Evolutionary conservation across 2,797 vertebrate genomes (phyloP).

Genomic region (Rhincodon typus): DNA sequence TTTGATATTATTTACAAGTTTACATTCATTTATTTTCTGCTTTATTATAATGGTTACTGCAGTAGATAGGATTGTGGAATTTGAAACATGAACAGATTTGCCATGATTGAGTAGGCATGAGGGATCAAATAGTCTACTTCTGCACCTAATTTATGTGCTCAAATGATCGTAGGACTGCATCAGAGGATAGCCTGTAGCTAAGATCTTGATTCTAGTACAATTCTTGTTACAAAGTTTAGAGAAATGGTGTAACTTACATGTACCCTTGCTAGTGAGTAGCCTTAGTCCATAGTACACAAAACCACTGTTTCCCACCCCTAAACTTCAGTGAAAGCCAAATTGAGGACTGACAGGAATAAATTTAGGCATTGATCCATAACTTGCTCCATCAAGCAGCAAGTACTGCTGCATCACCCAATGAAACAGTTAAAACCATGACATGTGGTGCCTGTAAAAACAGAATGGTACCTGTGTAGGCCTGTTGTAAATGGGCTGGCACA

Average conservation of each 20-base stretch:
- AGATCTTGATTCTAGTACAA: background rate
- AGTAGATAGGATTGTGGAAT: too few relatives aligned
- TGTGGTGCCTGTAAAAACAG: conserved; percentile 41
- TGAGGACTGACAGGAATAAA: background rate
- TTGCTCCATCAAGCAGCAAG: conserved; percentile 46
- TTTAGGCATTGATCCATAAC: conserved; percentile 39
- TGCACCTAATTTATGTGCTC: too few relatives aligned
- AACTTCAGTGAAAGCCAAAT: background rate
- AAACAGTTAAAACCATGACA: conserved; percentile 39
- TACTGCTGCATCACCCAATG: conserved; percentile 41
- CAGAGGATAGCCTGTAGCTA: background rate
- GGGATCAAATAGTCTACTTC: too few relatives aligned
- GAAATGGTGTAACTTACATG: background rate
- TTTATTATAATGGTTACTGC: too few relatives aligned
- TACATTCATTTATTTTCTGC: too few relatives aligned
- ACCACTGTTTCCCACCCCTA: background rate
- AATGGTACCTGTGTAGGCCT: conserved; percentile 81
- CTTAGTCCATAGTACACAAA: background rate
- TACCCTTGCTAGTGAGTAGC: background rate
- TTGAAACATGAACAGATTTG: too few relatives aligned
- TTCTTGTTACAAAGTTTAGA: background rate
- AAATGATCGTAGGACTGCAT: background rate
- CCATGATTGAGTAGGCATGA: too few relatives aligned
- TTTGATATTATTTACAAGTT: too few relatives aligned
- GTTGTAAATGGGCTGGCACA: conserved; percentile 91